These are phyloP conservation scores for Akabosia matsudoensis DNA, from an alignment of 1,140 invertebrate genomes.

Conservation along the genomic window DNA sequence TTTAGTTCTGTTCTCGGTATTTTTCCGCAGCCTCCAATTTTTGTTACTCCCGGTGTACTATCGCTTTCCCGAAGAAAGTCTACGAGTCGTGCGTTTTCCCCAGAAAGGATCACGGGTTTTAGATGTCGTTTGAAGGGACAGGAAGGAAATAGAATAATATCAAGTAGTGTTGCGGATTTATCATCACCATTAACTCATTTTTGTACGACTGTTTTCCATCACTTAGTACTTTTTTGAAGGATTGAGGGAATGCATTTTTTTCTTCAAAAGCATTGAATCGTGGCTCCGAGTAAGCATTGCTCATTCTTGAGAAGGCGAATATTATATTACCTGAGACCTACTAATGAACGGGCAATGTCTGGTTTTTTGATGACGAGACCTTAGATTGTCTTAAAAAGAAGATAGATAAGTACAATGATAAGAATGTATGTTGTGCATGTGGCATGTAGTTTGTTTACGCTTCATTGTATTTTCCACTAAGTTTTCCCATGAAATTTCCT, in stretches of 20 bases:
- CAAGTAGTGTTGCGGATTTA: slow-evolving; percentile 20
- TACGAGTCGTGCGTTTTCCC: not conserved
- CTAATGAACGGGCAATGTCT: no score
- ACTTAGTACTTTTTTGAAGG: no score
- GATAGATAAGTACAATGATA: not conserved
- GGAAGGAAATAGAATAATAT: not conserved
- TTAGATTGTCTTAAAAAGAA: not conserved
- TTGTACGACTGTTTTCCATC: no score
- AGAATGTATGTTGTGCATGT: slow-evolving; percentile 1
- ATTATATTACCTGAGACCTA: no score
- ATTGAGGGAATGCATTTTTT: no score
- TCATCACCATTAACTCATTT: slow-evolving; percentile 11
- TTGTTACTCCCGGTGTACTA: not conserved
- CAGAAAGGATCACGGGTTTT: not conserved
- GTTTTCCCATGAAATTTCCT: slow-evolving; percentile 19
- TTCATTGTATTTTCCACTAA: slow-evolving; percentile 16
- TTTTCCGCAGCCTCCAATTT: not conserved
- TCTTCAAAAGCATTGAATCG: no score
- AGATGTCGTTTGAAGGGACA: slow-evolving; percentile 13
- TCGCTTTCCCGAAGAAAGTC: no score
- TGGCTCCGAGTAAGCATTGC: no score
- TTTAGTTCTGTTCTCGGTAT: not conserved
- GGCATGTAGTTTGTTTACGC: slow-evolving; percentile 3
- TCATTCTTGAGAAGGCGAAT: no score
- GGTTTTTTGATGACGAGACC: no score